phyloP scores from a whole-genome alignment of 2,113 vertebrate genomes.

The Lophotis ruficrista region DNA sequence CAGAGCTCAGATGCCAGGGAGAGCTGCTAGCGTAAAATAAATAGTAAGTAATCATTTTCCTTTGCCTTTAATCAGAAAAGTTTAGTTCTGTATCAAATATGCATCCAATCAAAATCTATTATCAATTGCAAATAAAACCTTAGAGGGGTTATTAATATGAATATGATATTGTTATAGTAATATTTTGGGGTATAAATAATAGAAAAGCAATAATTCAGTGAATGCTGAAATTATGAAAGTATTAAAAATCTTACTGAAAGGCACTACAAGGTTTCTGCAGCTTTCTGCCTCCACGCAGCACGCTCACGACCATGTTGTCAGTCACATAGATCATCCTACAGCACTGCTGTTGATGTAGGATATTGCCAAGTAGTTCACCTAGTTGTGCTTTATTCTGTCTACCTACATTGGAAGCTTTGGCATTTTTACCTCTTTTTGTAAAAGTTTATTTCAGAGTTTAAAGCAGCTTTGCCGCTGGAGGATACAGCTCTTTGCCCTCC shows the following conservation, averaged over 20 bases:
- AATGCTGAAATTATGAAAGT: neutral
- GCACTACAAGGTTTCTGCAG: neutral
- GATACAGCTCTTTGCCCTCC: neutral
- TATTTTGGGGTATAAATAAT: conserved; percentile 32
- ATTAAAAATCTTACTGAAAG: neutral
- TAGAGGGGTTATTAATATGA: neutral
- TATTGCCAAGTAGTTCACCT: neutral
- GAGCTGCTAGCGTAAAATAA: neutral
- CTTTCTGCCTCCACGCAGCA: neutral
- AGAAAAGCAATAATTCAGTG: neutral
- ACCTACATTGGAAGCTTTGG: neutral
- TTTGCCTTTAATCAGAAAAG: neutral
- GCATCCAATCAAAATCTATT: neutral
- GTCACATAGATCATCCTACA: neutral
- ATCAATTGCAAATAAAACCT: neutral
- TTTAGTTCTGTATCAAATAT: neutral
- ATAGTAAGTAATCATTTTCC: neutral
- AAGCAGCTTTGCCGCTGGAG: neutral
- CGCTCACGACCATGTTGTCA: accelerated
- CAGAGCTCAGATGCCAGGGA: neutral
- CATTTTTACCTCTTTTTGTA: neutral
- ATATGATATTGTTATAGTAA: neutral
- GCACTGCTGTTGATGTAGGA: neutral
- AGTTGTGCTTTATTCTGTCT: neutral
- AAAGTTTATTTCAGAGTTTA: neutral